A percentile compares a stretch with the other conserved stretches of the same genome.
These are phyloP conservation scores for Cranoglanis bouderius DNA, from an alignment of 2,113 vertebrate genomes.

Conservation along the genomic window DNA sequence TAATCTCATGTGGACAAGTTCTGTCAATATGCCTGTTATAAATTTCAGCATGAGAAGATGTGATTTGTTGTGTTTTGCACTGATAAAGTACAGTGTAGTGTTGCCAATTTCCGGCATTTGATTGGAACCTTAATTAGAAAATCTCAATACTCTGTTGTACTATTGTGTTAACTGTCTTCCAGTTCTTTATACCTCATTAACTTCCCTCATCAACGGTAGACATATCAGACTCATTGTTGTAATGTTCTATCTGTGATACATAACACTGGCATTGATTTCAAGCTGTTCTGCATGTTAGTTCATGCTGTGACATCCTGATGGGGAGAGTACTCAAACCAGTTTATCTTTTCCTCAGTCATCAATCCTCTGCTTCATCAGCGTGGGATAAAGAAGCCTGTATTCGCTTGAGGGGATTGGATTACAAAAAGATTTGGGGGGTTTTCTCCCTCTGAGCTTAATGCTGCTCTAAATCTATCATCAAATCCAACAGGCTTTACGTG, in stretches of 20 bases:
- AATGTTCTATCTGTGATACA: background rate
- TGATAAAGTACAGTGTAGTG: background rate
- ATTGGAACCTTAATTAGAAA: background rate
- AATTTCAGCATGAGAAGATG: background rate
- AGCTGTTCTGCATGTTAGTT: conserved; percentile 10
- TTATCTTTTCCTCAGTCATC: conserved; percentile 6
- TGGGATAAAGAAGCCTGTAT: conserved; percentile 29
- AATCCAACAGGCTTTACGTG: background rate
- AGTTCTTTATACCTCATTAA: conserved; percentile 18
- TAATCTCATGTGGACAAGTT: background rate
- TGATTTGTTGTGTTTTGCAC: background rate
- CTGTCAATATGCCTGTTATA: background rate
- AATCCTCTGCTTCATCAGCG: background rate
- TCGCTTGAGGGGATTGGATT: conserved; percentile 18
- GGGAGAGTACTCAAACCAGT: background rate
- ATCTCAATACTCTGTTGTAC: background rate
- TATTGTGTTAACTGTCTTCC: background rate
- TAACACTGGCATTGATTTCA: background rate
- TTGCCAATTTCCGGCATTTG: background rate
- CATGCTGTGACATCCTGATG: background rate
- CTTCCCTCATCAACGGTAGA: background rate
- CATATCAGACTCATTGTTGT: background rate
- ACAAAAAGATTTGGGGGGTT: background rate
- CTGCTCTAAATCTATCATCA: conserved; percentile 16
- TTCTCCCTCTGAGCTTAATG: background rate